Conservation (phyloP, 2,113 vertebrate species). For the Mesembrinibis cayennensis region DNA sequence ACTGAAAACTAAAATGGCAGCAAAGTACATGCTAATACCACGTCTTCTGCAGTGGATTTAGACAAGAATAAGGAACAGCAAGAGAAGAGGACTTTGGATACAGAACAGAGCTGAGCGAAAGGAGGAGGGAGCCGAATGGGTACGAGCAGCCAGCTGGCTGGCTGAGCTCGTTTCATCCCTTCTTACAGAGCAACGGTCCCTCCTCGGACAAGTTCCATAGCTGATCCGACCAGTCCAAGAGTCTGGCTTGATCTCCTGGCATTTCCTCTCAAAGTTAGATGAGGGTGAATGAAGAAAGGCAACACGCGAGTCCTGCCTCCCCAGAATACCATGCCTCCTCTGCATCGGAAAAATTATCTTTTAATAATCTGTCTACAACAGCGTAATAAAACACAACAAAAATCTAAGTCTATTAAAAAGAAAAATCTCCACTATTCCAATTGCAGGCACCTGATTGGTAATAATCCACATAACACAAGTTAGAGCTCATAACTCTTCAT, state of each 20-base stretch:
- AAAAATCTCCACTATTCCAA: background rate
- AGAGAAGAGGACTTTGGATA: background rate
- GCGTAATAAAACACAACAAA: background rate
- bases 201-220: background rate
- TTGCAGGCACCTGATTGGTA: background rate
- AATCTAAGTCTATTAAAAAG: background rate
- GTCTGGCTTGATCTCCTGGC: background rate
- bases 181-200: background rate
- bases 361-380: background rate
- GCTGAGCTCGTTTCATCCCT: background rate
- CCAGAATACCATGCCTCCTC: background rate
- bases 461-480: background rate
- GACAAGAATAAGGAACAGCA: background rate
- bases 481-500: background rate
- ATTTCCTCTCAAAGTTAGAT: background rate
- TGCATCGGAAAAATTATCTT: background rate
- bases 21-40: fast-evolving
- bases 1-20: background rate
- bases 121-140: fast-evolving
- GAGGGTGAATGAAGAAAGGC: background rate
- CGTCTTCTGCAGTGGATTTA: background rate
- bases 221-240: background rate
- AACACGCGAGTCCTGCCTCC: fast-evolving
- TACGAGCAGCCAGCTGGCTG: background rate
- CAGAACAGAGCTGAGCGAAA: background rate